Evolutionary conservation across 2,113 vertebrate species (phyloP), one percentile per base, ranked within the genome.

Genomic region (Chrysemys picta): DNA sequence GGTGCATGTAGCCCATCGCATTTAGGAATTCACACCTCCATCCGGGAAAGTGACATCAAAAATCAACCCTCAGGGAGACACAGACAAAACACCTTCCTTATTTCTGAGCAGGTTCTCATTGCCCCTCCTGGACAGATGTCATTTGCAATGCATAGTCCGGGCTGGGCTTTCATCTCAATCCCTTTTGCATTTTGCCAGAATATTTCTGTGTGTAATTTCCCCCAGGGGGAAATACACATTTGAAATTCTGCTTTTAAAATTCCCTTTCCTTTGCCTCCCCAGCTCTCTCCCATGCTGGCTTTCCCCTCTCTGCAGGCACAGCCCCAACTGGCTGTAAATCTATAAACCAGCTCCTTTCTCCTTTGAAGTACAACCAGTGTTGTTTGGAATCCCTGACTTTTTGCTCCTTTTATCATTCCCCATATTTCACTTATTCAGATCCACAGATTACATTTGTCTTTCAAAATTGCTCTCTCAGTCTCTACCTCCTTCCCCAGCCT

Each of bases 121-220:
- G 53, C 86, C 91, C 94, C 96, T 92, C 93, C 92, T 0, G 87
- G 95, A 62, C 93, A 91, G 94, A 78, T 89, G 94, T 72, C 96
- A 81, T 93, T 95, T 95, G 93, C 96, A 91, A 92, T 94, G 93
- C 11, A 85, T 87, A 85, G 95, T 59, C 89, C 4, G 50, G 94
- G 95, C 93, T 89, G 83, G 0, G 81, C 97, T 97, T 96, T 96
- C 95, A 97, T 97, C 97, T 97, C 89, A 0, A 87, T 94, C 96
- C 96, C 96, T 95, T 95, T 97, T 47, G 90, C 72, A 88, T 81
- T 96, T 97, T 97, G 97, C 97, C 97, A 97, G 97, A 87, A 92
- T 95, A 93, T 95, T 89, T 96, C 91, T 93, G 90, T 90, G 89
- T 94, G 95, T 97, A 96, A 96, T 96, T 96, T 96, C 93, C 95